Evolutionary conservation across 2,797 vertebrate genomes (phyloP), one percentile per base, ranked within the genome.

Genomic region (Clarias platycephalus): DNA sequence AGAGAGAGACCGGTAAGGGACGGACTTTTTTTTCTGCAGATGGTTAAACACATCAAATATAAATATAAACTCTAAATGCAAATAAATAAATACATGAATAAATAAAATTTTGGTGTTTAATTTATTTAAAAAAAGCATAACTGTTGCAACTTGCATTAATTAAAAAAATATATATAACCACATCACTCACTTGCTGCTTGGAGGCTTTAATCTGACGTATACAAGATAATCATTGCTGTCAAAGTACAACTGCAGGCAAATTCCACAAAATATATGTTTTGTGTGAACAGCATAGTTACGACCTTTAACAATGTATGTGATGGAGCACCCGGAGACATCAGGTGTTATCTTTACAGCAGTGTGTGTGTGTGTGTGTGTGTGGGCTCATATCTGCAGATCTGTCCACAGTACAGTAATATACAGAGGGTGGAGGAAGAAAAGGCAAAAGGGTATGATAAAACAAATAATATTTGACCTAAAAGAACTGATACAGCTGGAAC

Each of bases 311-410:
- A 37, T 12, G 49, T 28, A 53, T 44, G 22, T 15, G 10, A 1
- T 72, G 37, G 12, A 64, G 58, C 60, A 12, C 15, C 16, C 5
- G 20, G 49, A 76, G 53, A 22, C 15, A 31, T 44, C 22, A 60
- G 16, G 15, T 81, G 66, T 84, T 84, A 86, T 82, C 82, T 88
- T 77, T 83, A 85, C 57, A 81, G 37, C 63, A 28, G 24, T 53
- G 37, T 74, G 18, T 70, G 40, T 57, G 13, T 40, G 40, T 40
- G 40, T 40, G 40, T 40, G 40, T 40, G 40, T 40, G 40, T 40
- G 7, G 5, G 26, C 18, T 13, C 15, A 15, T 81, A 77, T 81
- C 57, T 37, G 8, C 24, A 16, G 5, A 22, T 31, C 6, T 24
- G 40, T 71, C 40, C 68, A 71, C 7, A 40, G 28, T 3, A 3